These are phyloP conservation scores for Sceliomorpha sp. DNA, from an alignment of 2,888 invertebrate species.

Conservation along the genomic window DNA sequence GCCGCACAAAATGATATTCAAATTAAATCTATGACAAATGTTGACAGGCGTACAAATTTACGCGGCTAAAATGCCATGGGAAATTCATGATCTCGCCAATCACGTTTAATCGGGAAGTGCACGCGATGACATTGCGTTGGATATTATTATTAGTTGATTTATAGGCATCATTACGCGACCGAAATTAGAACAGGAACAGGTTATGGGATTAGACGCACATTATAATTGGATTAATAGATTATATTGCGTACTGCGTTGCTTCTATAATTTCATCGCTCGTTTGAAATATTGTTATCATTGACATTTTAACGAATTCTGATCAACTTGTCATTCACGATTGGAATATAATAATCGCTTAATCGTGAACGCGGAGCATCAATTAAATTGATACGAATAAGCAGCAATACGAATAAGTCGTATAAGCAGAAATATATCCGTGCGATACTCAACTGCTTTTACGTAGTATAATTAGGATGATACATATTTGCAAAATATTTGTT, in stretches of 20 bases:
- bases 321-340: no score
- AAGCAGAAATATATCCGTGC: no score
- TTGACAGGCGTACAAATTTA: slow-evolving; percentile 25
- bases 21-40: slow-evolving; percentile 24
- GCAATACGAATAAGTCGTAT: no score
- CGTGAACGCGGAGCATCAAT: no score
- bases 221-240: slow-evolving; percentile 17
- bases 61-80: slow-evolving; percentile 25
- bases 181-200: slow-evolving; percentile 17
- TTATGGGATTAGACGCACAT: slow-evolving; percentile 12
- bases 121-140: slow-evolving; percentile 18
- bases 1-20: slow-evolving; percentile 12
- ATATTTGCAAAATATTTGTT: slow-evolving; percentile 11
- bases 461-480: slow-evolving; percentile 4
- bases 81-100: slow-evolving; percentile 9
- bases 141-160: slow-evolving; percentile 23
- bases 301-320: no score
- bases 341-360: no score
- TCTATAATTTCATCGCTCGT: slow-evolving; percentile 1
- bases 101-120: slow-evolving; percentile 13
- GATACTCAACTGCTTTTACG: not conserved
- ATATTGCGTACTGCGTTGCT: not conserved
- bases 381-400: no score
- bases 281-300: no score
- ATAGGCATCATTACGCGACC: slow-evolving; percentile 18